Conservation (phyloP, 2,113 vertebrate species). For the Heliornis fulica region DNA sequence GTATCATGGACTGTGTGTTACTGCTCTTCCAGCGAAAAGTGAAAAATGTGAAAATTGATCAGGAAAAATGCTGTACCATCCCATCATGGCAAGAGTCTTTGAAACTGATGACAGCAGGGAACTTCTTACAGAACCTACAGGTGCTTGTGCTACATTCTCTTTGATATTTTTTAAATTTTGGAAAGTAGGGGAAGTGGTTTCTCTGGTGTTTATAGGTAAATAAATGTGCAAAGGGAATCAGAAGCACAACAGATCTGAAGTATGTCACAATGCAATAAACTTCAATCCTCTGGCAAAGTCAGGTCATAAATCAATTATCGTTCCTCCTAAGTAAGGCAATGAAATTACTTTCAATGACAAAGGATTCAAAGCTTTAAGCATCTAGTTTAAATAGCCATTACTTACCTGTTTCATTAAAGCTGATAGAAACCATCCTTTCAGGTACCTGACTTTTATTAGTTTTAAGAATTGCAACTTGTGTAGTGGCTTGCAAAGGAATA, state of each 20-base stretch:
- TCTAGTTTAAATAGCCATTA: not conserved
- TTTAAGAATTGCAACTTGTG: not conserved
- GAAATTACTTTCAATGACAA: not conserved
- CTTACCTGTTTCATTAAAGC: not conserved
- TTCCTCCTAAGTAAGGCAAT: not conserved
- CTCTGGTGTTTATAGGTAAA: not conserved
- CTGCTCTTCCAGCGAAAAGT: conserved; percentile 90
- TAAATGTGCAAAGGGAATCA: not conserved
- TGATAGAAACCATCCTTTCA: not conserved
- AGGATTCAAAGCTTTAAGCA: not conserved
- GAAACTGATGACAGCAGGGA: conserved; percentile 94
- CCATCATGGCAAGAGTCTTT: conserved; percentile 96
- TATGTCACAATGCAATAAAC: not conserved
- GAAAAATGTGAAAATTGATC: conserved; percentile 83
- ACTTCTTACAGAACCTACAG: conserved; percentile 93
- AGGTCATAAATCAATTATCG: not conserved
- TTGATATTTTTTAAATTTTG: not conserved
- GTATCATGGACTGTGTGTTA: conserved; percentile 96
- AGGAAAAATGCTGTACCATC: conserved; percentile 79
- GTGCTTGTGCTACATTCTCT: conserved; percentile 49
- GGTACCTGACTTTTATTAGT: not conserved
- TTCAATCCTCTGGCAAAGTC: not conserved
- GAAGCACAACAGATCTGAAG: not conserved
- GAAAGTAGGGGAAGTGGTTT: not conserved
- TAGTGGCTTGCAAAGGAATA: not conserved